Evolutionary conservation across 2,797 vertebrate genomes (phyloP).

Genomic region (Dendrocincla fuliginosa): DNA sequence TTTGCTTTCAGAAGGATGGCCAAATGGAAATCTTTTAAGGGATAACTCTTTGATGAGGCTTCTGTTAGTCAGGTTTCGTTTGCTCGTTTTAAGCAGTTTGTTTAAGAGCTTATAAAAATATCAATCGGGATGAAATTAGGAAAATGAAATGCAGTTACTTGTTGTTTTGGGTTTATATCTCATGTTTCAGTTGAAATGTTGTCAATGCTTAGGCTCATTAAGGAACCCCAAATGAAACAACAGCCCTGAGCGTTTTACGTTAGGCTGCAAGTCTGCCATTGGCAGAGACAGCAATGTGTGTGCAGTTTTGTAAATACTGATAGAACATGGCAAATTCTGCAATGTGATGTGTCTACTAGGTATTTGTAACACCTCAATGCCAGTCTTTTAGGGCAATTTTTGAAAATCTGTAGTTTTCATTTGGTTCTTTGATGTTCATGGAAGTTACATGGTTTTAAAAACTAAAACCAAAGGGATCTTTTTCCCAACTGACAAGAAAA

Average conservation of each 20-base stretch:
- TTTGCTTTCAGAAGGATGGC: conserved; percentile 13
- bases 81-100: background rate
- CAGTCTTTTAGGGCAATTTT: background rate
- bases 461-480: background rate
- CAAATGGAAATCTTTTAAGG: background rate
- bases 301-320: background rate
- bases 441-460: background rate
- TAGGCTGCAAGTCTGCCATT: background rate
- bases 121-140: background rate
- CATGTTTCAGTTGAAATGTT: background rate
- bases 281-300: background rate
- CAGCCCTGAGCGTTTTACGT: background rate
- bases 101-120: conserved; percentile 13
- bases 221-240: background rate
- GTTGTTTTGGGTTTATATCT: background rate
- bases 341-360: background rate
- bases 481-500: background rate
- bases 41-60: background rate
- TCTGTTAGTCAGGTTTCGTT: background rate
- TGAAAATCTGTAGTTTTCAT: background rate
- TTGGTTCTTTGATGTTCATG: background rate
- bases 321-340: background rate
- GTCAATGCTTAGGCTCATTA: background rate
- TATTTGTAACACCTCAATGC: background rate
- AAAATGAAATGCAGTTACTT: conserved; percentile 3